Evolutionary conservation across 37 sponge, comb jelly and placozoan genomes (phyloP).

Genomic region (Oopsacas minuta): DNA sequence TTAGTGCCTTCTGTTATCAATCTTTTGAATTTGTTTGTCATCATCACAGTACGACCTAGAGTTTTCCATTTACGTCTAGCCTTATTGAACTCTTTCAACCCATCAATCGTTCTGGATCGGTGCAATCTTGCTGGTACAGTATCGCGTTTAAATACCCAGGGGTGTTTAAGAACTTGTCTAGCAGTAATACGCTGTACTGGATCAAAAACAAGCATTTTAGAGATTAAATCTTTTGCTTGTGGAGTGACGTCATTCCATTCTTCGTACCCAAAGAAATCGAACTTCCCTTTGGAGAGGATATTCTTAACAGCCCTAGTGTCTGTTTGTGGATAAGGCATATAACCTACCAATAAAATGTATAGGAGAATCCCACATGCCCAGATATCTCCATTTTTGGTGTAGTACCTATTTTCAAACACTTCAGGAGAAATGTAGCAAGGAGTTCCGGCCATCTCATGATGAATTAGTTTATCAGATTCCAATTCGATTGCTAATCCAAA

Average conservation of each 20-base stretch:
- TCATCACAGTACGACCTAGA: not conserved
- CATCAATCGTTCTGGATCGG: not conserved
- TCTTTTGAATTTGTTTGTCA: not conserved
- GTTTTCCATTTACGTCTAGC: not conserved
- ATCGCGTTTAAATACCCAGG: constrained; percentile 49
- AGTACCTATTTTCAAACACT: not conserved
- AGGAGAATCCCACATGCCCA: constrained; percentile 49
- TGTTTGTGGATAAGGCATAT: constrained; percentile 89
- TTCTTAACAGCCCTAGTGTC: constrained; percentile 59
- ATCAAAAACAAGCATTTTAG: constrained; percentile 39
- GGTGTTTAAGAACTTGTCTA: constrained; percentile 53
- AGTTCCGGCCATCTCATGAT: not conserved
- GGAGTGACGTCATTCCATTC: constrained; percentile 88
- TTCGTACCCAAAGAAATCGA: constrained; percentile 70
- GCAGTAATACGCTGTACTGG: constrained; percentile 51
- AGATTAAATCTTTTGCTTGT: constrained; percentile 64
- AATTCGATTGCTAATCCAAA: not conserved
- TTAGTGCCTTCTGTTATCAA: not conserved
- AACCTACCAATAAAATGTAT: constrained; percentile 85
- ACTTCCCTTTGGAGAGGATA: constrained; percentile 58
- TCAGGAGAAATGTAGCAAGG: not conserved
- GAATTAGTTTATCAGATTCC: not conserved
- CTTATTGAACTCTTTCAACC: not conserved
- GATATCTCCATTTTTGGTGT: not conserved
- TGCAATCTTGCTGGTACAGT: not conserved